Conservation (phyloP, 2,113 vertebrate genomes). For the Ascaphus truei region DNA sequence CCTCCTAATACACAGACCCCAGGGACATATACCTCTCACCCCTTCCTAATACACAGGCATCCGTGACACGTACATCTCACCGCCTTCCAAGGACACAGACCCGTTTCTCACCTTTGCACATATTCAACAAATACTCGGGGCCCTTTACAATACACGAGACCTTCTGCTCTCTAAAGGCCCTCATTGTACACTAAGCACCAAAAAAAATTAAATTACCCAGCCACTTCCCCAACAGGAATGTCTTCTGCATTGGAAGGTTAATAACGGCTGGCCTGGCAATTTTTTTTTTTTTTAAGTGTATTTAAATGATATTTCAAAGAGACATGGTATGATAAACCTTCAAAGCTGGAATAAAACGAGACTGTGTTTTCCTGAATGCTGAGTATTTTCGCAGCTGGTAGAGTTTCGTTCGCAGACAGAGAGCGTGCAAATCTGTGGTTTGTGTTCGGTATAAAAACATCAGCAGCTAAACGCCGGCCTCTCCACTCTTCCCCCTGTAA, state of each 20-base stretch:
- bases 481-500: conserved; percentile 6
- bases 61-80: no score
- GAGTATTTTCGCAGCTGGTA: conserved; percentile 36
- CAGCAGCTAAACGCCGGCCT: conserved; percentile 23
- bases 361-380: conserved; percentile 28
- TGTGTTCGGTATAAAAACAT: conserved; percentile 32
- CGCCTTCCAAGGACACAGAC: no score
- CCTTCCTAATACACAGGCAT: background rate
- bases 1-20: no score
- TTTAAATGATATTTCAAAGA: conserved; percentile 34
- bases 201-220: conserved; percentile 24
- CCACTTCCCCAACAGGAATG: conserved; percentile 20
- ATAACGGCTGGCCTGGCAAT: conserved; percentile 20
- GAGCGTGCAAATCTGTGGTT: conserved; percentile 33
- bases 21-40: no score
- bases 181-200: conserved; percentile 14
- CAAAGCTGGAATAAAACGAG: conserved; percentile 25
- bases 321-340: conserved; percentile 9
- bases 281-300: conserved; percentile 24
- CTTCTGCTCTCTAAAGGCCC: background rate
- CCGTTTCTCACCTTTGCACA: background rate
- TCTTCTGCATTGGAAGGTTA: conserved; percentile 19
- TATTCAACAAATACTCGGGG: background rate
- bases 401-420: conserved; percentile 29
- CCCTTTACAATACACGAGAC: background rate